Evolutionary conservation across 2,113 vertebrate genomes (phyloP), one percentile per base, ranked within the genome.

Genomic region (Sorex araneus): DNA sequence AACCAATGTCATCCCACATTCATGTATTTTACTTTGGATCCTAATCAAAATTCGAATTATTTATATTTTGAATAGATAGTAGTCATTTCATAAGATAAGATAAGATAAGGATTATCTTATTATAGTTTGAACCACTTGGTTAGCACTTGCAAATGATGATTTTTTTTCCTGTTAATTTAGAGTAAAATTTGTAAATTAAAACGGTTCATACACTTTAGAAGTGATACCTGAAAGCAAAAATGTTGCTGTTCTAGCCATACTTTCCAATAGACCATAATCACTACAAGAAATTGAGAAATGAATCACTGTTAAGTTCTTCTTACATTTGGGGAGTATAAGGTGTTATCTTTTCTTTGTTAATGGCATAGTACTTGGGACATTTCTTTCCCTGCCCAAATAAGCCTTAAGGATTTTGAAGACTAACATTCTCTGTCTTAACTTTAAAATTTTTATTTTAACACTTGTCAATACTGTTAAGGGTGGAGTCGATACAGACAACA

Each of bases 111-210:
- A 28, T 77, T 84, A 32, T 82, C 34, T 69, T 36, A n/a, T 69
- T 36, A n/a, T 9, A 76, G 34, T 71, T 50, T 60, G 6, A 8
- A 45, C 13, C 13, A 84, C 10, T 69, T 74, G 40, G 43, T 57
- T 66, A 86, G 50, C 19, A 73, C 34, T 77, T 34, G 60, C 18
- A 86, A 90, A 50, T 47, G 34, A 54, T 76, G 12, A 27, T 13
- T 50, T 50, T 13, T 50, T 50, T 50, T 63, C 90, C 45, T 57
- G 30, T 47, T 60, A 71, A 76, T 84, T 84, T 90, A 50, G 70
- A 77, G 34, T 83, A 63, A 54, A 83, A 32, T 70, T 80, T 87
- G 25, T 34, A 21, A 21, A n/a, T n/a, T n/a, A 92, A 79, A 30
- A 23, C 47, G 43, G 83, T 87, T 84, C 13, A 74, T 73, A 27